Evolutionary conservation across 2,113 vertebrate genomes (phyloP).

Genomic region (Gallinago jamesoni): DNA sequence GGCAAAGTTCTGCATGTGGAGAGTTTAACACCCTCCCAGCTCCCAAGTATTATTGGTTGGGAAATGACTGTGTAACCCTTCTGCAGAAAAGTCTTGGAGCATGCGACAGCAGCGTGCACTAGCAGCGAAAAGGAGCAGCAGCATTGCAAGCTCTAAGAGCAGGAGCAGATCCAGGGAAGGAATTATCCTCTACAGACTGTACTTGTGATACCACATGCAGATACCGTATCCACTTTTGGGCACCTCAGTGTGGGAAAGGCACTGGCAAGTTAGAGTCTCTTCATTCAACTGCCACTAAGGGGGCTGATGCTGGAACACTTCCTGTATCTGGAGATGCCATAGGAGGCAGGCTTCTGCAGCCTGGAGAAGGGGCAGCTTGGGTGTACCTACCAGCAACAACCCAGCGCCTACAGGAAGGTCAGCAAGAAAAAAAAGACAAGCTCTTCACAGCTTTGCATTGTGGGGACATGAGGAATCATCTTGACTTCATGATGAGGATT

Average conservation of each 20-base stretch:
- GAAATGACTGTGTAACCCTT: not conserved
- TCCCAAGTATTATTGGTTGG: accelerated
- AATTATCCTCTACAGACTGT: not conserved
- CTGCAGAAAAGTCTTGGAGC: not conserved
- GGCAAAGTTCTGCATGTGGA: not conserved
- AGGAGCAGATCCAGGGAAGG: not conserved
- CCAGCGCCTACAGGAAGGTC: not conserved
- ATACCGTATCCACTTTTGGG: not conserved
- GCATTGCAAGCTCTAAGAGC: not conserved
- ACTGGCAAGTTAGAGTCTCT: not conserved
- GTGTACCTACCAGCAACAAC: not conserved
- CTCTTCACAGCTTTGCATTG: not conserved
- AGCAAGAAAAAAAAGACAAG: not conserved
- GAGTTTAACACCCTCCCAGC: not conserved
- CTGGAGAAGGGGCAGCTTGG: not conserved
- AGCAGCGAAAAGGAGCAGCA: not conserved
- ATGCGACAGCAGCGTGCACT: not conserved
- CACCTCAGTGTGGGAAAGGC: not conserved
- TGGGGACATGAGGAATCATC: not conserved
- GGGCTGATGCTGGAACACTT: not conserved
- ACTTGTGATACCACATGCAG: not conserved
- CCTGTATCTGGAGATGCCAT: not conserved
- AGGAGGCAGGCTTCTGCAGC: not conserved
- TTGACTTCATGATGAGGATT: not conserved
- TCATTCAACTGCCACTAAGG: not conserved